These are phyloP conservation scores for Cerceris rybyensis DNA, from an alignment of 2,888 invertebrate species.

Conservation along the genomic window DNA sequence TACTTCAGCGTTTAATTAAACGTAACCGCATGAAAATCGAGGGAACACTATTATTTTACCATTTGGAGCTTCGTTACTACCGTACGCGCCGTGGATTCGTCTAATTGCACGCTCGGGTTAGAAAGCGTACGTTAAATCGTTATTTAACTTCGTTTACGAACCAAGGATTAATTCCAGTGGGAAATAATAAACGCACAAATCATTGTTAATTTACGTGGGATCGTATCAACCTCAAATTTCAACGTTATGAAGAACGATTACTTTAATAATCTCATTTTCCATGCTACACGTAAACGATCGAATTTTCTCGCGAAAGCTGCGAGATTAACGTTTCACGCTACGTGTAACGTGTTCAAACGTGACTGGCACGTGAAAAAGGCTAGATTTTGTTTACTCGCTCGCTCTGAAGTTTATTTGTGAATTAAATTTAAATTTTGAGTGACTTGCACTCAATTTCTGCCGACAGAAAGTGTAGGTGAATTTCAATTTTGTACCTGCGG, in stretches of 20 bases:
- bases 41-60: slow-evolving; percentile 14
- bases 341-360: neutral
- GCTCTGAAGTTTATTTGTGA: too few species aligned
- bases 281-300: neutral
- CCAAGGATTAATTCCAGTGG: neutral
- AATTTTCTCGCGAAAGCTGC: neutral
- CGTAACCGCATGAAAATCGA: slow-evolving; percentile 27
- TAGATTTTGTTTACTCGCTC: too few species aligned
- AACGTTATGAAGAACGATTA: neutral
- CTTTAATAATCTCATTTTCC: neutral
- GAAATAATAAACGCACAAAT: slow-evolving; percentile 19
- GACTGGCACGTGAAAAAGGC: neutral
- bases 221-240: neutral
- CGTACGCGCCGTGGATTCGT: slow-evolving; percentile 9
- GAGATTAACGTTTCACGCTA: neutral
- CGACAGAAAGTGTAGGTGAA: too few species aligned
- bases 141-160: neutral
- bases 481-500: too few species aligned
- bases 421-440: too few species aligned
- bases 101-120: slow-evolving; percentile 32
- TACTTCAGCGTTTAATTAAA: slow-evolving; percentile 14
- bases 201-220: neutral
- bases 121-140: slow-evolving; percentile 35
- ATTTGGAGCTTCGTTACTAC: slow-evolving; percentile 20
- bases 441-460: too few species aligned